phyloP scores from a whole-genome alignment of 2,113 vertebrate genomes.

The Mola mola region DNA sequence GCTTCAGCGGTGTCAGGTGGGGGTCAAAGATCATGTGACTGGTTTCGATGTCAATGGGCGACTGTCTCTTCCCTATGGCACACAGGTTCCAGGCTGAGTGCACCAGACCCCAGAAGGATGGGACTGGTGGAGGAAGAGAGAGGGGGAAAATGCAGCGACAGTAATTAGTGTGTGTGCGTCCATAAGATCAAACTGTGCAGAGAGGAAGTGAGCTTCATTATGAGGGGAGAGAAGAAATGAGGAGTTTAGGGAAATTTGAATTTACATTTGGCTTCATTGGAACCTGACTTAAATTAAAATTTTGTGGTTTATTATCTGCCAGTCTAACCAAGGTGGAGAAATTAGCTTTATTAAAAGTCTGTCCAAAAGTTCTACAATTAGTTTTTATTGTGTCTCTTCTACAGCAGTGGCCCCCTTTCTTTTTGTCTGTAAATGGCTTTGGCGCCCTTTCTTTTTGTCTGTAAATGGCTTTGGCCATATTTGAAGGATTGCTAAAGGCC shows the following conservation, averaged over 20 bases:
- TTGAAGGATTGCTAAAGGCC: neutral
- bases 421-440: too few species aligned
- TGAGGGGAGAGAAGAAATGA: constrained; percentile 24
- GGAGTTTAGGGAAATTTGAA: constrained; percentile 35
- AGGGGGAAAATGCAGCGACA: constrained; percentile 9
- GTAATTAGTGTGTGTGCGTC: constrained; percentile 5
- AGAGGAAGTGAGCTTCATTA: constrained; percentile 35
- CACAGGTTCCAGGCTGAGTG: constrained; percentile 99
- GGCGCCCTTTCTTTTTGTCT: neutral
- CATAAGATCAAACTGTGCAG: constrained; percentile 32
- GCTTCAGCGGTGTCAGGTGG: constrained; percentile 92
- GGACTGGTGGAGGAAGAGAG: constrained; percentile 79
- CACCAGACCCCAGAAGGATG: constrained; percentile 98
- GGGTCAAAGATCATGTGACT: constrained; percentile 99
- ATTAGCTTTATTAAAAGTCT: constrained; percentile 22
- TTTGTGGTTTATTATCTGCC: constrained; percentile 40
- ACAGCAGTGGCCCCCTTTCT: neutral
- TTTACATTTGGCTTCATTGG: constrained; percentile 55
- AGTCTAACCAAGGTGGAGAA: constrained; percentile 21
- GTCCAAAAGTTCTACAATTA: constrained; percentile 13
- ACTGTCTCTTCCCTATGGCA: constrained; percentile 96
- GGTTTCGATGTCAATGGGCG: constrained; percentile 96
- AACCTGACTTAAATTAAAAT: constrained; percentile 42
- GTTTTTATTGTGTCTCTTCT: neutral
- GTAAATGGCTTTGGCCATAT: too few species aligned